Evolutionary conservation across 2,113 vertebrate species (phyloP), one percentile per base, ranked within the genome.

Genomic region (Cinclus mexicanus): DNA sequence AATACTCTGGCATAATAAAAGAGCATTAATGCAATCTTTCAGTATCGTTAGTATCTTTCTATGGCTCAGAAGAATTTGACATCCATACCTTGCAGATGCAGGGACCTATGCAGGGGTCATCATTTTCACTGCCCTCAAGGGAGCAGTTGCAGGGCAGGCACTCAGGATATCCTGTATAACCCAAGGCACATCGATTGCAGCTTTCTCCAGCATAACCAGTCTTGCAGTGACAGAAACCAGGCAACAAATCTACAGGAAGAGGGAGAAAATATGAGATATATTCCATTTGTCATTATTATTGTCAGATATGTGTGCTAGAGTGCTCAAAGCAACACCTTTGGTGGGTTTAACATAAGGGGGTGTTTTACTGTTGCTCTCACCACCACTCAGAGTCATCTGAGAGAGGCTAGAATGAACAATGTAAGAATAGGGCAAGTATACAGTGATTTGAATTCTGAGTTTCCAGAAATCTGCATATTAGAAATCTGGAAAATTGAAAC

Each of bases 191-290:
- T 31, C 72, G 98, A 95, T 98, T 97, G 95, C 99, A 99, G 93
- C 80, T 98, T 76, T 98, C 94, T 74, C 99, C 99, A 95, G 97
- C 96, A 72, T 98, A 99, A 70, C 99, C 99, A 95, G 97, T 94
- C 98, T 98, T 99, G 98, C 99, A 99, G 90, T 97, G 97, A 94
- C 99, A 99, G 83, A 98, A 99, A 87, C 99, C 99, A 84, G 98
- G 98, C 63, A 97, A 94, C 97, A 98, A 94, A 68, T 96, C 99
- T 99, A 89, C 1, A 4, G 35, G 25, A 80, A 93, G 37, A 96
- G 8, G 49, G 7, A 89, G 39, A 74, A 93, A 87, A 61, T 9
- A 75, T 12, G 7, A 91, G 33, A 50, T 14, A 22, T 12, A 39
- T 15, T 63, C 77, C 5, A 42, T 79, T 92, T 72, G 46, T 68